These are phyloP conservation scores for Rallus crepitans DNA, from an alignment of 2,797 vertebrate genomes.

Conservation along the genomic window DNA sequence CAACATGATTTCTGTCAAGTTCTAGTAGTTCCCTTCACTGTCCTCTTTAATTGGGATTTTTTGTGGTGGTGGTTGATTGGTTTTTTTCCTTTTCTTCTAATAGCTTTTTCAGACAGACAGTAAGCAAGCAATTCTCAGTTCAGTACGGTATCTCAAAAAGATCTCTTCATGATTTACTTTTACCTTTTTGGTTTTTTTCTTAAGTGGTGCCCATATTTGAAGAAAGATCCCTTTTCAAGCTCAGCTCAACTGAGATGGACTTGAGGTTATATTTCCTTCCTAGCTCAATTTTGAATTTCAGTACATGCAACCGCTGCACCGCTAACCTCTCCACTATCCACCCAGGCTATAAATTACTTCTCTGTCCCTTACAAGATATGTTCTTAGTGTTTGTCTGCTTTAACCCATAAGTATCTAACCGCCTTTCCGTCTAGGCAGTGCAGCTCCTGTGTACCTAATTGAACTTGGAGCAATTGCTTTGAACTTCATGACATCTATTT, in stretches of 20 bases:
- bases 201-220: not conserved
- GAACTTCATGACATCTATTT: not conserved
- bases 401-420: not conserved
- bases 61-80: accelerated
- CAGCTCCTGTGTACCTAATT: not conserved
- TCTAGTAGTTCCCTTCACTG: not conserved
- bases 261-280: not conserved
- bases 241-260: not conserved
- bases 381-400: not conserved
- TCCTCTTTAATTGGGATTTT: not conserved
- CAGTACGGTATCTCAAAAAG: not conserved
- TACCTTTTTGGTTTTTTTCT: not conserved
- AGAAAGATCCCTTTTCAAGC: not conserved
- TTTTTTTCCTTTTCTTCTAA: not conserved
- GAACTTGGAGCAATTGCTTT: not conserved
- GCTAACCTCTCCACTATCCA: not conserved
- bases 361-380: not conserved
- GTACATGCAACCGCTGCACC: not conserved
- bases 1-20: not conserved
- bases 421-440: not conserved
- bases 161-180: not conserved
- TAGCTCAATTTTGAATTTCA: not conserved
- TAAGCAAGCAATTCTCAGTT: not conserved
- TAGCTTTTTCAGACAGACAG: not conserved
- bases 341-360: not conserved